Evolutionary conservation across 2,888 invertebrate genomes (phyloP).

Genomic region (Troglohyphantes excavatus): DNA sequence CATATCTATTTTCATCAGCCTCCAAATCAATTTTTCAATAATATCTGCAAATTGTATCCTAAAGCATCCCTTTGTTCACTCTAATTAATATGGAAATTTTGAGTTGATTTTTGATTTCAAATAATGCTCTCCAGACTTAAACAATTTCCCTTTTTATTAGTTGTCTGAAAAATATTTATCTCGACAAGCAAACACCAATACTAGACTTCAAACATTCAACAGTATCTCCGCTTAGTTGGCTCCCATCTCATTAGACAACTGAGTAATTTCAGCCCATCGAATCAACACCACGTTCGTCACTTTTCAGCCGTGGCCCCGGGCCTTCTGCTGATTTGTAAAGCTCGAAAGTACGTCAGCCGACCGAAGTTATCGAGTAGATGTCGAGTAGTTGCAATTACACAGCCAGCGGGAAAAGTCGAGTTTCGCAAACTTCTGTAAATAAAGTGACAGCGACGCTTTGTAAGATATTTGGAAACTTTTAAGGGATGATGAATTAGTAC

Average conservation of each 20-base stretch:
- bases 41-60: no score
- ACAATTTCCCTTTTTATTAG: no score
- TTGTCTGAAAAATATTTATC: no score
- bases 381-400: conserved; percentile 26
- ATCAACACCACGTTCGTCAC: not conserved
- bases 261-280: not conserved
- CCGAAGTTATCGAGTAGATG: not conserved
- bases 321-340: not conserved
- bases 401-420: conserved; percentile 34
- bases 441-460: conserved; percentile 47
- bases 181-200: no score
- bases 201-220: no score
- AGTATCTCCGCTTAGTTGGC: not conserved
- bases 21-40: no score
- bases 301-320: not conserved
- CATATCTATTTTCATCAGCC: no score
- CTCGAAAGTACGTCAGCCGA: not conserved
- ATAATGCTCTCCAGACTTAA: no score
- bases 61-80: no score
- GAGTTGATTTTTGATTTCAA: no score
- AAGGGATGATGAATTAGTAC: conserved; percentile 61
- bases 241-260: not conserved
- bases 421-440: conserved; percentile 46
- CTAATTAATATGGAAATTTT: no score
- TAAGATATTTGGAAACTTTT: conserved; percentile 37